phyloP scores from a whole-genome alignment of 2,888 invertebrate species.

The Orthonevra nobilis region DNA sequence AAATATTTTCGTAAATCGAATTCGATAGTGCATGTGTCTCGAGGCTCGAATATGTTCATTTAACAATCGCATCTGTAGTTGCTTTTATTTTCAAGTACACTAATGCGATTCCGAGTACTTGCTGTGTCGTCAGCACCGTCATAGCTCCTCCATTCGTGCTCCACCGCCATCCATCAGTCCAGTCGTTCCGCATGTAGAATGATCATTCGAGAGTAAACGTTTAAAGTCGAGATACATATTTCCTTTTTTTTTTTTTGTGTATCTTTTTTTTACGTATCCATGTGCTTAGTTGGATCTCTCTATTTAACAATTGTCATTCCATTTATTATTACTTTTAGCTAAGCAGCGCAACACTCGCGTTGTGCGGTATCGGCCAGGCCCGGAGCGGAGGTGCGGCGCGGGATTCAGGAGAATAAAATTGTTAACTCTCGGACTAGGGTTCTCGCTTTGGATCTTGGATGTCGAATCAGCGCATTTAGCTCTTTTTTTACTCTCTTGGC shows the following conservation, averaged over 20 bases:
- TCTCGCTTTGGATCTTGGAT: too few relatives aligned
- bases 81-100: slow-evolving; percentile 60
- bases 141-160: slow-evolving; percentile 5
- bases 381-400: neutral
- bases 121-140: slow-evolving; percentile 59
- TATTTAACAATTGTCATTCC: slow-evolving; percentile 66
- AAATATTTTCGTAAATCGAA: slow-evolving; percentile 66
- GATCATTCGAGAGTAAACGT: slow-evolving; percentile 56
- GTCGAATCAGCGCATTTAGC: too few relatives aligned
- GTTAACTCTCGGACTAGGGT: slow-evolving; percentile 26
- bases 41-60: slow-evolving; percentile 50
- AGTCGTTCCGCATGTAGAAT: slow-evolving; percentile 17
- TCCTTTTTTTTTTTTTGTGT: slow-evolving; percentile 6
- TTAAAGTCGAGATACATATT: slow-evolving; percentile 37
- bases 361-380: slow-evolving; percentile 28
- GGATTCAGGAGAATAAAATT: too few relatives aligned
- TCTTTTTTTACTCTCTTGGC: slow-evolving; percentile 4
- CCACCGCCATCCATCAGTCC: too few relatives aligned
- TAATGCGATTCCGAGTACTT: slow-evolving; percentile 68
- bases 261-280: slow-evolving; percentile 17
- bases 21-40: slow-evolving; percentile 35
- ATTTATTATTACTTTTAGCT: slow-evolving; percentile 58
- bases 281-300: slow-evolving; percentile 58
- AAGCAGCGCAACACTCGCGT: slow-evolving; percentile 19
- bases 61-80: slow-evolving; percentile 46